These are phyloP conservation scores for Muscicapa striata DNA, from an alignment of 2,797 vertebrate species.

Conservation along the genomic window DNA sequence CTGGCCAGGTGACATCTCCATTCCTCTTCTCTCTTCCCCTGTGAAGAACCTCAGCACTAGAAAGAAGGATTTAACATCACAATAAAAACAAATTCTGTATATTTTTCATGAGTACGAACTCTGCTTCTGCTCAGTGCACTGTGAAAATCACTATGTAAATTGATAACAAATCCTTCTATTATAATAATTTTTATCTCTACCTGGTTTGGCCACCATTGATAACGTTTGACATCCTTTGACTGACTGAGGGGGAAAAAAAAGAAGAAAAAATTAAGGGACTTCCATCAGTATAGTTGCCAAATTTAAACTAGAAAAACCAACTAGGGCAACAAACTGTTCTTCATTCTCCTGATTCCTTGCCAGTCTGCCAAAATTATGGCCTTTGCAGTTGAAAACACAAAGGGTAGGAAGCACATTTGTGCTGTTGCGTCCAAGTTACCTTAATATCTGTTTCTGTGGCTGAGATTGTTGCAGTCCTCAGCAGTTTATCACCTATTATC, in stretches of 20 bases:
- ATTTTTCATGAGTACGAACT: neutral
- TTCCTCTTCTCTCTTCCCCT: neutral
- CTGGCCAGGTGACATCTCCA: neutral
- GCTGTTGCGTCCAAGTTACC: neutral
- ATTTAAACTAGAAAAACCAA: neutral
- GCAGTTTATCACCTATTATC: neutral
- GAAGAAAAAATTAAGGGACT: neutral
- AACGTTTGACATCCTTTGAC: neutral
- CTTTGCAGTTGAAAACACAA: neutral
- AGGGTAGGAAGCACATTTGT: neutral
- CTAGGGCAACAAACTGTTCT: neutral
- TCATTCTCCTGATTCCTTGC: neutral
- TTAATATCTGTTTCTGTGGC: neutral
- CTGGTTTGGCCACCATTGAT: neutral
- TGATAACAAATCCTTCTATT: neutral
- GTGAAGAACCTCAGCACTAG: neutral
- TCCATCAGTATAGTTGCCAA: neutral
- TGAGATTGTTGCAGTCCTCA: neutral
- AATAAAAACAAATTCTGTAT: neutral
- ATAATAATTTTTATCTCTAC: neutral
- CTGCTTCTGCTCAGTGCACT: neutral
- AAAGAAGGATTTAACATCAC: neutral
- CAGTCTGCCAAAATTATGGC: neutral
- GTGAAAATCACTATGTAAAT: neutral
- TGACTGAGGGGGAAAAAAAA: neutral